Percentiles rank a stretch among this genome's conserved stretches.
Conservation (phyloP, 2,113 vertebrate species). For the Rhinolophus sinicus region DNA sequence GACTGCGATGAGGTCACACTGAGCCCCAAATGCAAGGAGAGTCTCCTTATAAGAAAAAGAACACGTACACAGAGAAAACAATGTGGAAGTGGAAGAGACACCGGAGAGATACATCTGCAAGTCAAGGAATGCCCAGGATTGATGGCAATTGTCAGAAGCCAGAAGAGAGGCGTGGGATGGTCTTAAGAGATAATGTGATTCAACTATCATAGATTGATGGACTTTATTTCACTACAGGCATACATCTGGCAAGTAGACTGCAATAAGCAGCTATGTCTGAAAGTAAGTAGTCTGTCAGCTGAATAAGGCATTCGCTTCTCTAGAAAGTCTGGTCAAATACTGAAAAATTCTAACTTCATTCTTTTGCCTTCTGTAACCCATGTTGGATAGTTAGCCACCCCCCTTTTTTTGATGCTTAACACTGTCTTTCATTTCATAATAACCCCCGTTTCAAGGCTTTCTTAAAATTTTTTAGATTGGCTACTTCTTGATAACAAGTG, state of each 20-base stretch:
- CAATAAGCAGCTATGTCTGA: not conserved
- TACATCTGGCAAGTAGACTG: not conserved
- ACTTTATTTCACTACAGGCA: not conserved
- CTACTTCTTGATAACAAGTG: not conserved
- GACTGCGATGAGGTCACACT: not conserved
- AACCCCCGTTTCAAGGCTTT: constrained; percentile 19
- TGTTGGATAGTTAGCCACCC: not conserved
- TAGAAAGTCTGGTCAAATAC: not conserved
- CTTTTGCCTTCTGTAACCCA: not conserved
- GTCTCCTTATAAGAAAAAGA: not conserved
- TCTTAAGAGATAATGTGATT: not conserved
- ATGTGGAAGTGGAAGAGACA: not conserved
- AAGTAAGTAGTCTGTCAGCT: not conserved
- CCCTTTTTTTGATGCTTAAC: not conserved
- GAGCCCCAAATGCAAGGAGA: not conserved
- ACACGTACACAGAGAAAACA: not conserved
- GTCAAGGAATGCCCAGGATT: not conserved
- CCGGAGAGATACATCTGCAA: not conserved
- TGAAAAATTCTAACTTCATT: not conserved
- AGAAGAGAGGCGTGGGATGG: not conserved
- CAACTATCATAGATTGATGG: not conserved
- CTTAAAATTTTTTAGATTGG: not conserved
- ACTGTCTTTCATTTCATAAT: not conserved
- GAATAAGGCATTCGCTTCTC: not conserved
- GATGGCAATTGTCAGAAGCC: not conserved